Conservation (phyloP, 2,888 invertebrate genomes). For the Coelopa pilipes region DNA sequence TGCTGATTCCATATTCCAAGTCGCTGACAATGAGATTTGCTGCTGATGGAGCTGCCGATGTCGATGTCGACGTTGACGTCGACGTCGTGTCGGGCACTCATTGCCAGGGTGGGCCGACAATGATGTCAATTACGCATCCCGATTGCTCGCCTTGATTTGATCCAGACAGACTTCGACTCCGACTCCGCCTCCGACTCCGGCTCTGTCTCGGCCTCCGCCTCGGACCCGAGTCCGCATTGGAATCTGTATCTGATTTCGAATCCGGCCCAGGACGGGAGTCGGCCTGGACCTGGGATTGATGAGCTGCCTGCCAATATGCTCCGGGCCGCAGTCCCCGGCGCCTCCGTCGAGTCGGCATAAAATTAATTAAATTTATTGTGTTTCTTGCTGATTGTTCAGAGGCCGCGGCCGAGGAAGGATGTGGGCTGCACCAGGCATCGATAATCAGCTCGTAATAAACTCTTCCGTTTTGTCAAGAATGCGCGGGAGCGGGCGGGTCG, state of each 20-base stretch:
- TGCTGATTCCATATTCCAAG: constrained; percentile 34
- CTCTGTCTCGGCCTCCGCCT: neutral
- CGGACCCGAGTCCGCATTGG: too few relatives aligned
- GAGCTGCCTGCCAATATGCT: too few relatives aligned
- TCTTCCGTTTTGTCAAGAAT: constrained; percentile 52
- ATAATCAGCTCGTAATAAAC: constrained; percentile 59
- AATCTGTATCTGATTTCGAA: too few relatives aligned
- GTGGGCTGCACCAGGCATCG: constrained; percentile 41
- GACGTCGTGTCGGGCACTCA: too few relatives aligned
- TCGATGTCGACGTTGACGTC: too few relatives aligned
- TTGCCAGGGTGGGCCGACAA: neutral
- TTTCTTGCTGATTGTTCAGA: constrained; percentile 19
- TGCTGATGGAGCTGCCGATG: constrained; percentile 2
- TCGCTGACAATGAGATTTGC: constrained; percentile 39
- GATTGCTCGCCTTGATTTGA: constrained; percentile 28
- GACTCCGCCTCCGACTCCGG: too few relatives aligned
- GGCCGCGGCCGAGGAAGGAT: constrained; percentile 29
- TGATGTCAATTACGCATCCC: constrained; percentile 20
- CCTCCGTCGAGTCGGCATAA: constrained; percentile 47
- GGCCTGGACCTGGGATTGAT: too few relatives aligned
- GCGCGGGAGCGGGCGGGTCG: too few relatives aligned
- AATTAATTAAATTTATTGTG: constrained; percentile 57
- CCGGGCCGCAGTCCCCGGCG: too few relatives aligned
- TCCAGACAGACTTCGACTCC: neutral
- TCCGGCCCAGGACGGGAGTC: too few relatives aligned